These are phyloP conservation scores for Thamnophis elegans DNA, from an alignment of 2,797 vertebrate species.

Conservation along the genomic window DNA sequence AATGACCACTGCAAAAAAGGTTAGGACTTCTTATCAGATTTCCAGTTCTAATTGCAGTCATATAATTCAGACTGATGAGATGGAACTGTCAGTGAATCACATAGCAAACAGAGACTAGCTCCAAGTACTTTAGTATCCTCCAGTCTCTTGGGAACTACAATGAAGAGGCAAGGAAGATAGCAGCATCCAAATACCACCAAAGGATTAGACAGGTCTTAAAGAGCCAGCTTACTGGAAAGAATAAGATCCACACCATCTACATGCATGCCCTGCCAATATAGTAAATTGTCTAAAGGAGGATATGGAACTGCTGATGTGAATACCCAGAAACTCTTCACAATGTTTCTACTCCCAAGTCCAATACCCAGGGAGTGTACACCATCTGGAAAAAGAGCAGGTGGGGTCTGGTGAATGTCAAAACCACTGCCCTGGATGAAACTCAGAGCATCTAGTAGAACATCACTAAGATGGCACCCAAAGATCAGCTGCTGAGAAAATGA, in stretches of 20 bases:
- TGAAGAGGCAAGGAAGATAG: not conserved
- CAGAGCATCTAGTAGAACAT: not conserved
- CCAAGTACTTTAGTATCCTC: not conserved
- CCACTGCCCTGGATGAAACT: not conserved
- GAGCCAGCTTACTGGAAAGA: not conserved
- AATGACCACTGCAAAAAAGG: not conserved
- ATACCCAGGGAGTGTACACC: not conserved
- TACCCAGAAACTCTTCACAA: not conserved
- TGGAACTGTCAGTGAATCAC: not conserved
- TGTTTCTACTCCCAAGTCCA: not conserved
- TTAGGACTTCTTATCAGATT: not conserved
- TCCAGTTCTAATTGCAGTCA: not conserved
- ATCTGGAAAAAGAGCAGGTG: not conserved
- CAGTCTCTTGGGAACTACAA: not conserved
- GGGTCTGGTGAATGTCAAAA: not conserved
- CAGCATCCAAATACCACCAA: not conserved
- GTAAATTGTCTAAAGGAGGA: not conserved
- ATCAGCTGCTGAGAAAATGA: not conserved
- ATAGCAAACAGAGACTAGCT: not conserved
- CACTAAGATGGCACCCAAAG: not conserved
- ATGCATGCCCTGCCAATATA: not conserved
- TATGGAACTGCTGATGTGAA: not conserved
- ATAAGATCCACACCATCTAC: not conserved
- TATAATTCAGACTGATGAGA: not conserved
- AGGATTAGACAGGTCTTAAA: not conserved